Base-by-base conservation (phyloP, 1,140 invertebrate species). In the Temnothorax curvispinosus region DNA sequence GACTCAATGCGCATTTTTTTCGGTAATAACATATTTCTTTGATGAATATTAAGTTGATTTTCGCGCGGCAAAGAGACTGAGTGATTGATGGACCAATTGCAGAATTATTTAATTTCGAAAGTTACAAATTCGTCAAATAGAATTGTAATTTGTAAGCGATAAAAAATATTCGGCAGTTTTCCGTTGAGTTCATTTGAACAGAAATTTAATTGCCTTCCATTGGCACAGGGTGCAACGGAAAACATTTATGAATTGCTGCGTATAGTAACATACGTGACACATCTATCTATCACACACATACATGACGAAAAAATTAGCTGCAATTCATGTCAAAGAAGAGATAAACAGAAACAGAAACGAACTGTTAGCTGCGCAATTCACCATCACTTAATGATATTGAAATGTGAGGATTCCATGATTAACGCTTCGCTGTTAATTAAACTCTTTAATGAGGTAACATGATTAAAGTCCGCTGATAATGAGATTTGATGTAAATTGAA, bases 361-460 rank as follows among this genome's bases (percentile, higher is more conserved):
- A 15, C 21, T 56, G 9, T 69, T 54, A 44, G n/a, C 38, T 47
- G 18, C 27, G 38, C 35, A 74, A 41, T 56, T 44, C 67, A 47
- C 4, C 13, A 13, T 11, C 47, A 74, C 13, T 82, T 82, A 74
- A 82, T 74, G 13, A 81, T 71, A 47, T 47, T 58, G 41, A 21
- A 82, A 74, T 60, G 15, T 15, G 67, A 82, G 27, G 32, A 47
- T n/a, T 74, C 18, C 11, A n/a, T 82, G 44, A 82, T 58, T 60
- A 82, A 74, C 32, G 52, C 52, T 82, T 47, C n/a, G 52, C 21
- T 58, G 52, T 35, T 58, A 58, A 60, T 74, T 74, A 47, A 47
- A 60, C 41, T 58, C 21, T 58, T 72, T 72, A 72, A 74, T 74
- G 54, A 78, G 41, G 64, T 69, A 54, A 81, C 64, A 32, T 44